phyloP scores from a whole-genome alignment of 1,140 invertebrate species.

The Zaprionus taronus region DNA sequence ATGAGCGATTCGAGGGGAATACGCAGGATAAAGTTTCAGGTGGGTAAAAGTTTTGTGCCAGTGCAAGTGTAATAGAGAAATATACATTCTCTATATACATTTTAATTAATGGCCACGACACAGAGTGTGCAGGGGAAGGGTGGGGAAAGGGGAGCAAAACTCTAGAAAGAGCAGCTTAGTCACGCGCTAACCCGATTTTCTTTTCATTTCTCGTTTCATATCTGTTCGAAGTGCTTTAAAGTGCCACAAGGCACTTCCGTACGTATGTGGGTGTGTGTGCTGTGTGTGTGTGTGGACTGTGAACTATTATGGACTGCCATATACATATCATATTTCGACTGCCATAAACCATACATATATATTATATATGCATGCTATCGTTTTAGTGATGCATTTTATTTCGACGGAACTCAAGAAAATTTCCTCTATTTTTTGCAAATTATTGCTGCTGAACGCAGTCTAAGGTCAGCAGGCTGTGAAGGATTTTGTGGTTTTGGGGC shows the following conservation, averaged over 20 bases:
- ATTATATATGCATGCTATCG: background rate
- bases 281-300: conserved; percentile 8
- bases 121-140: background rate
- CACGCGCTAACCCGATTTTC: conserved; percentile 9
- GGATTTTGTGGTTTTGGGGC: background rate
- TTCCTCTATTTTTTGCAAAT: conserved; percentile 39
- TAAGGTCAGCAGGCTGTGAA: conserved; percentile 30
- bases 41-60: conserved; percentile 19
- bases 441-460: conserved; percentile 63
- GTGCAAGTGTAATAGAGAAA: conserved; percentile 8
- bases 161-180: background rate
- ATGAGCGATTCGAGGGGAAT: conserved; percentile 10
- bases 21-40: conserved; percentile 2
- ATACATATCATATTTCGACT: conserved; percentile 26
- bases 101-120: conserved; percentile 33
- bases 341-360: background rate
- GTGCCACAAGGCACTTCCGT: background rate
- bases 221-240: conserved; percentile 28
- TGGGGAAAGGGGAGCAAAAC: background rate
- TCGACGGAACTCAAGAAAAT: background rate
- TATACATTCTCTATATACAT: conserved; percentile 3
- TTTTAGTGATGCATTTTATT: conserved; percentile 4
- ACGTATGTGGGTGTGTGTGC: background rate
- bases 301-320: background rate
- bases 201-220: background rate